Evolutionary conservation across 2,113 vertebrate species (phyloP), one percentile per base, ranked within the genome.

Genomic region (Eubucco bourcierii): DNA sequence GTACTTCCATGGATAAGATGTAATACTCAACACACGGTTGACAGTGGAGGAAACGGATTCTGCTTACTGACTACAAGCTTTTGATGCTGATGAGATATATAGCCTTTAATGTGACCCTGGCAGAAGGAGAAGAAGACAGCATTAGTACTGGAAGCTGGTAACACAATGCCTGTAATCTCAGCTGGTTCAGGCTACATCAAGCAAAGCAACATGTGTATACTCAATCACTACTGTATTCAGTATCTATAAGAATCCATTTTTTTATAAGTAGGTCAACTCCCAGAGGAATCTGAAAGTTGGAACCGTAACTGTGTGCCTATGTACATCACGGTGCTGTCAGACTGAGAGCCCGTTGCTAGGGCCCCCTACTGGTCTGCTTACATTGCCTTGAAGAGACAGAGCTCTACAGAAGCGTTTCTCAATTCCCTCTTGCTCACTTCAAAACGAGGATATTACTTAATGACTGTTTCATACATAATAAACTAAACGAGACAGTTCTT

Each of bases 51-150:
- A 94, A 99, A 99, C 0, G 99, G 99, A 68, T 99, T 99, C 94
- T 99, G 99, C 96, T 99, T 99, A 94, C 99, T 99, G 97, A 99
- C 99, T 9, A 99, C 99, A 21, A 99, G 98, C 91, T 99, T 99
- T 97, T 99, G 99, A 95, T 99, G 99, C 96, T 99, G 99, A 73
- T 99, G 98, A 33, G 99, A 99, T 95, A 99, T 99, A 93, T 99
- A 99, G 67, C 99, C 99, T 97, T 99, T 99, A 88, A 99, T 99
- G 96, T 99, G 99, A 88, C 99, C 99, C 99, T 99, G 96, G n/a
- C 80, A 60, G 58, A 68, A 68, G 56, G 7, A 93, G 56, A 82
- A 87, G 82, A 90, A 76, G 7, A 47, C 24, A 53, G 12, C 2
- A 5, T 72, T 59, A 83, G 71, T 8, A 67, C 31, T 31, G 24